These are phyloP conservation scores for Dallia pectoralis DNA, from an alignment of 2,797 vertebrate species.

Conservation along the genomic window DNA sequence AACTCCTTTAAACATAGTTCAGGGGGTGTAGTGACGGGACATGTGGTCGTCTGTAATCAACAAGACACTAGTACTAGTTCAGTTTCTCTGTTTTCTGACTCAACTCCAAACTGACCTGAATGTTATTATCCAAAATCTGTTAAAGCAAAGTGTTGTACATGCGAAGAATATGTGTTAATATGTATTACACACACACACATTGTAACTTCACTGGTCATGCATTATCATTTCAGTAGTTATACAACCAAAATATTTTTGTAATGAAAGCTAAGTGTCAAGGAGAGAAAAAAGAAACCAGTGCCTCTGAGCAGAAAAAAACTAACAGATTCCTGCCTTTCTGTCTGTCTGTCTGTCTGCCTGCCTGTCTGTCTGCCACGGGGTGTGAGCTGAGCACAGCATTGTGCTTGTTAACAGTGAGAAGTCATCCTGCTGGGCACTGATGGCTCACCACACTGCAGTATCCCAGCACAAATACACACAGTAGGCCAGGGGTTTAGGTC, in stretches of 20 bases:
- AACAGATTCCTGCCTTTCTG: constrained; percentile 26
- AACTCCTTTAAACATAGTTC: constrained; percentile 31
- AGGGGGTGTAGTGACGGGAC: constrained; percentile 30
- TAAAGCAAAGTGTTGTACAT: neutral
- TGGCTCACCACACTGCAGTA: constrained; percentile 53
- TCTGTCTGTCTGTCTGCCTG: constrained; percentile 44
- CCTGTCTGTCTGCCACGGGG: constrained; percentile 44
- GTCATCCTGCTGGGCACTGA: constrained; percentile 46
- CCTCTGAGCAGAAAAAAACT: constrained; percentile 17
- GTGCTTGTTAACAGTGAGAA: constrained; percentile 62
- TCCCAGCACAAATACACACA: constrained; percentile 69
- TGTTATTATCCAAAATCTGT: neutral
- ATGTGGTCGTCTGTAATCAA: constrained; percentile 29
- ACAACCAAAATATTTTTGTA: constrained; percentile 60
- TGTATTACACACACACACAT: constrained; percentile 17
- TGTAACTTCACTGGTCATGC: constrained; percentile 17
- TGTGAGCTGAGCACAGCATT: constrained; percentile 39
- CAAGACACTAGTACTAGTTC: constrained; percentile 29
- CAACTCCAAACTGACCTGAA: neutral
- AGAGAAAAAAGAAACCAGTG: constrained; percentile 13
- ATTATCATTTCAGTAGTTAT: constrained; percentile 52
- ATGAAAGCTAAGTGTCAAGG: constrained; percentile 46
- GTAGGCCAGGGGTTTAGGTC: constrained; percentile 67
- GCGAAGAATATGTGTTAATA: neutral
- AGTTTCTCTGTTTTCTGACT: neutral